Evolutionary conservation across 1,140 invertebrate species (phyloP), one percentile per base, ranked within the genome.

Genomic region (Ceratina japonica): DNA sequence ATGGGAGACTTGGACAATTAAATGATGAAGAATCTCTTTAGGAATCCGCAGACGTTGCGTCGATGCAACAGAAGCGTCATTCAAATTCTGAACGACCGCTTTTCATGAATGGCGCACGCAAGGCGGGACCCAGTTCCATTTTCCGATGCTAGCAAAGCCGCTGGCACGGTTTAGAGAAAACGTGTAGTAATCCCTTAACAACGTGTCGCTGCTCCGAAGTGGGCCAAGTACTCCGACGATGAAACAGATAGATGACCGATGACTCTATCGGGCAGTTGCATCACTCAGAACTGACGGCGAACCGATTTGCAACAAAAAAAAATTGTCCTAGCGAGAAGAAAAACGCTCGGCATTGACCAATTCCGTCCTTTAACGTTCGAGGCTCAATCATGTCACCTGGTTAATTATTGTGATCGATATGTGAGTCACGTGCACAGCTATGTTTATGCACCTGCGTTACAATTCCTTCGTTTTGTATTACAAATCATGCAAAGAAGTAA

Each of bases 181-280:
- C 72, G 74, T 89, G 88, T 86, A 90, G 87, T 87, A 87, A 88
- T 87, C 83, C 79, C 86, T 87, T 85, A 89, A 88, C 86, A 78
- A 82, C 84, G 62, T 80, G 27, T 44, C 12, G 54, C 79, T 69
- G 54, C 79, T 69, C 49, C 77, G 58, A 91, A 90, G 87, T 91
- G 90, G 91, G 91, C 91, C 91, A 92, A 92, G 91, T 91, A 91
- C 88, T 92, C 83, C 51, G 81, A 74, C 81, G 65, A 56, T 62
- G 73, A 71, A 84, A 71, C 74, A 80, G 84, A 89, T 89, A 70
- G 85, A 79, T 80, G 84, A 87, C 69, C 88, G 89, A 90, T 91
- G 90, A 91, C 87, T 90, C 86, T 87, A 74, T 76, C 54, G 31
- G 22, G n/a, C n/a, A 1, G 51, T 88, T 89, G 83, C 88, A 86